phyloP scores from a whole-genome alignment of 2,113 vertebrate genomes.

The Mungos mungo region DNA sequence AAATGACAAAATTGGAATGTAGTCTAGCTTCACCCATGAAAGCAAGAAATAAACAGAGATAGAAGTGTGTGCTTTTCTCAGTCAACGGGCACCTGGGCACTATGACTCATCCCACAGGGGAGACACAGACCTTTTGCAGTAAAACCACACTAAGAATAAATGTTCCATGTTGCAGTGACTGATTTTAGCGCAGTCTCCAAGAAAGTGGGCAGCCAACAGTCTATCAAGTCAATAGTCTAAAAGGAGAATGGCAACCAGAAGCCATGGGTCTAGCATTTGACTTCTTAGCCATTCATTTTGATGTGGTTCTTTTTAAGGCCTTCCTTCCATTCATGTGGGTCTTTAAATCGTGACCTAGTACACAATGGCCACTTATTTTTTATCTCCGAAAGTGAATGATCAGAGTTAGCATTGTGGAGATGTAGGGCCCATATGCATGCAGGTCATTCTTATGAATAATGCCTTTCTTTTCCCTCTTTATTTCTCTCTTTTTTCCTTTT shows the following conservation, averaged over 20 bases:
- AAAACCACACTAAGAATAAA: constrained; percentile 61
- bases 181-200: constrained; percentile 38
- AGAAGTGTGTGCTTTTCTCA: constrained; percentile 69
- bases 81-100: constrained; percentile 52
- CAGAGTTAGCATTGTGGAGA: background rate
- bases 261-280: constrained; percentile 27
- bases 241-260: constrained; percentile 58
- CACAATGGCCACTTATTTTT: rapidly evolving
- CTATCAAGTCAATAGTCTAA: constrained; percentile 39
- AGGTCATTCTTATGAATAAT: background rate
- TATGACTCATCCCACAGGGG: constrained; percentile 33
- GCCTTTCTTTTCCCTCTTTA: background rate
- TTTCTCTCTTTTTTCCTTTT: background rate
- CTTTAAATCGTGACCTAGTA: background rate
- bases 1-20: constrained; percentile 61
- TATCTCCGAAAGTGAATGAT: constrained; percentile 15
- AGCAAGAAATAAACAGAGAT: constrained; percentile 70
- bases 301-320: constrained; percentile 26
- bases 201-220: background rate
- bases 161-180: background rate
- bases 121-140: background rate
- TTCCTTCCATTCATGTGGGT: background rate
- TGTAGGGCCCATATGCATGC: background rate
- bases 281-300: constrained; percentile 48
- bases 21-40: constrained; percentile 49